phyloP scores from a whole-genome alignment of 2,888 invertebrate genomes.

The Drosophila nr. medialis region DNA sequence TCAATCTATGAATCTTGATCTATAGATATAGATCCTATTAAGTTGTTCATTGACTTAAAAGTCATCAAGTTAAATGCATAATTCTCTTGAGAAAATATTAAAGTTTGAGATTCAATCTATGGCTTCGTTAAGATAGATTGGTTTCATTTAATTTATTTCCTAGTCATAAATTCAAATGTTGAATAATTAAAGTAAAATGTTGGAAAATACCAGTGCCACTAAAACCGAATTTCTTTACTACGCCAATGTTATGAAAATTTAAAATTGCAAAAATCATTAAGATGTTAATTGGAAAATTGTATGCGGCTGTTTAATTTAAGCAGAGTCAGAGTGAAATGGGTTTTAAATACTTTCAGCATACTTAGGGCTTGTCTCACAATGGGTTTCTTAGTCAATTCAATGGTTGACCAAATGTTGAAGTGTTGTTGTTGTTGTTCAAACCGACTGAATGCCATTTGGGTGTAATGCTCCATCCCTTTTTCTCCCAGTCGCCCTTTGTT shows the following conservation, averaged over 20 bases:
- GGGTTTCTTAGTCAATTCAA: conserved; percentile 19
- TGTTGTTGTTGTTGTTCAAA: conserved; percentile 17
- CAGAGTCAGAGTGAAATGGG: conserved; percentile 8
- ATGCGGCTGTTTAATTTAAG: not conserved
- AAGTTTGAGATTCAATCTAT: not conserved
- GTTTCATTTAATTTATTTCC: not conserved
- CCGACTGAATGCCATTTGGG: conserved; percentile 14
- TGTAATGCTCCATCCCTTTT: not conserved
- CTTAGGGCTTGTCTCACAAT: not conserved
- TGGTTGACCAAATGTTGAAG: conserved; percentile 40
- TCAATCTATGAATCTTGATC: not conserved
- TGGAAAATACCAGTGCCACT: not conserved
- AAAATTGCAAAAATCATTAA: not conserved
- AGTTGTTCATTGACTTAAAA: not conserved
- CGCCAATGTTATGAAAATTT: not conserved
- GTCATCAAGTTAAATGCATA: not conserved
- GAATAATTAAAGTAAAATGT: not conserved
- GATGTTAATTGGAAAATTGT: conserved; percentile 13
- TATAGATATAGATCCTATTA: not conserved
- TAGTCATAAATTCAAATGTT: not conserved
- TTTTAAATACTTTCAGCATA: conserved; percentile 20
- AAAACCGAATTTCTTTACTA: not conserved
- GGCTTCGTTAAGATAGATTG: not conserved
- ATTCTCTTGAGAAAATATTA: not conserved
- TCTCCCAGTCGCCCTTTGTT: no score